These are phyloP conservation scores for Anthoscopus minutus DNA, from an alignment of 2,113 vertebrate species.

Conservation along the genomic window DNA sequence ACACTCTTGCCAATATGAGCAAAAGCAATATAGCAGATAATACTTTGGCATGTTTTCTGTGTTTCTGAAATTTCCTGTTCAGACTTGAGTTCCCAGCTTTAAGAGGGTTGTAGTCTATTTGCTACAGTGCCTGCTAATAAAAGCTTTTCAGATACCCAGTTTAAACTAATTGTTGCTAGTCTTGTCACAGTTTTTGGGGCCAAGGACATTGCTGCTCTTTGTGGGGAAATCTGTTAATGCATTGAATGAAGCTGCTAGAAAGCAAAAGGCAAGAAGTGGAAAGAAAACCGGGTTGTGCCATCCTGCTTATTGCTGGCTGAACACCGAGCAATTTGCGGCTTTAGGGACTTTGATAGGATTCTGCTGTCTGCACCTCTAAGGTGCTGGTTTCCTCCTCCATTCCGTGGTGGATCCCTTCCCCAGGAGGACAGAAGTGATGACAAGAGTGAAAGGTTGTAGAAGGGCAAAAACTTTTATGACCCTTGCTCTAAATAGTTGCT, in stretches of 20 bases:
- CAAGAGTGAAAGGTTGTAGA: background rate
- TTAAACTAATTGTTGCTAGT: background rate
- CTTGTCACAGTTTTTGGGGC: background rate
- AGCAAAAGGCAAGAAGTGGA: background rate
- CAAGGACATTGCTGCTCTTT: background rate
- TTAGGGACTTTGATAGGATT: fast-evolving
- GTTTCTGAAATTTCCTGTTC: background rate
- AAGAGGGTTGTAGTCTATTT: background rate
- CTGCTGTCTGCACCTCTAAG: background rate
- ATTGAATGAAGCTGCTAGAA: background rate
- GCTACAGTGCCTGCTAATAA: background rate
- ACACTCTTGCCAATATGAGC: background rate
- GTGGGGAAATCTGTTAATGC: background rate
- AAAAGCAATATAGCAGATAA: background rate
- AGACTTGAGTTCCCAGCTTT: background rate
- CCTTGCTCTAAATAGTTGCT: background rate
- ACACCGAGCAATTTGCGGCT: background rate
- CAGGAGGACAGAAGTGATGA: background rate
- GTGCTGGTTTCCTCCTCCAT: background rate
- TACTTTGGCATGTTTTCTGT: background rate
- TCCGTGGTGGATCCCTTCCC: background rate
- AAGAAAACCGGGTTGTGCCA: background rate
- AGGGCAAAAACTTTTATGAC: background rate
- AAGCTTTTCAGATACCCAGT: background rate
- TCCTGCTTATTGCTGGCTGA: background rate